Base-by-base conservation (phyloP, 2,113 vertebrate genomes). In the Labeo catla region DNA sequence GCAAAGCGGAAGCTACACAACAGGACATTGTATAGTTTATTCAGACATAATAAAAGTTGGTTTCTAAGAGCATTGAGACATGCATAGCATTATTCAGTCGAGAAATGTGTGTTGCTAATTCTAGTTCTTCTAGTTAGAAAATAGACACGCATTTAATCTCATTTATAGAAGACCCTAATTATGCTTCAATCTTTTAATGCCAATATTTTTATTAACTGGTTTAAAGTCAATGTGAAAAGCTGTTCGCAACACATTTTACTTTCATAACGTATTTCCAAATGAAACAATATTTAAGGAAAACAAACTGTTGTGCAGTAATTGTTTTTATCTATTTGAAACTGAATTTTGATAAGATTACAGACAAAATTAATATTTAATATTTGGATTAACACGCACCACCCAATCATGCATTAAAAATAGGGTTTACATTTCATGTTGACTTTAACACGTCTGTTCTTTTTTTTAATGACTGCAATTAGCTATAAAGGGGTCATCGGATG, bases 21-120 rank as follows among this genome's bases (percentile, higher is more conserved):
- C 21, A 49, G 43, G 11, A 81, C 13, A 65, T 28, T 34, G 21
- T 34, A 65, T 34, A n/a, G 7, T 47, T 80, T 15, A 63, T 23
- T 39, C 12, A 76, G n/a, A 23, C 9, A 39, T n/a, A 79, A 43
- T 61, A 21, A 3, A n/a, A 79, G 77, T 50, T 50, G 47, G 4
- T 45, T 45, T 72, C 21, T 21, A 28, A 7, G 74, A 54, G 39
- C 47, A 15, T 15, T 45, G 78, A 81, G 21, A 28, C 39, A 66
- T 82, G 47, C 81, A 82, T 82, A 82, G 28, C 80, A 52, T 52
- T 49, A 65, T 63, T 47, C 12, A 79, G 36, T 49, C n/a, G 0
- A 79, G 5, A 23, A 19, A 2, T 36, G 6, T 79, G 6, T 61
- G 36, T 78, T 57, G 19, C 76, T 36, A 57, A 54, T 36, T 77